A percentile compares a stretch with the other conserved stretches of the same genome.
Evolutionary conservation across 1,140 invertebrate species (phyloP).

Genomic region (Drosophila setifemur): DNA sequence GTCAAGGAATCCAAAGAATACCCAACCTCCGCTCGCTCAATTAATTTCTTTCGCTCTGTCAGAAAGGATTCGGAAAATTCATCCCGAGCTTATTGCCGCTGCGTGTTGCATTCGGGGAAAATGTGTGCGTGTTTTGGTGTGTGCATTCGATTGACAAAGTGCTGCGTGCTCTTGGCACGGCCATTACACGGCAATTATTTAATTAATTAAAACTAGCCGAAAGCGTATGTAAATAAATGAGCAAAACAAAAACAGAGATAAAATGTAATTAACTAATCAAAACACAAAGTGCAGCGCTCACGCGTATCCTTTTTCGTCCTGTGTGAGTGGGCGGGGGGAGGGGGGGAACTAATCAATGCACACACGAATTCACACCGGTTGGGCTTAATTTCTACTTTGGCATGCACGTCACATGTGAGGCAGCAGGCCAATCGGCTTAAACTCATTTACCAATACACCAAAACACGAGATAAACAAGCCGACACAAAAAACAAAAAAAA

Average conservation of each 20-base stretch:
- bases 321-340: background rate
- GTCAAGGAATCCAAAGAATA: constrained; percentile 11
- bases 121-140: background rate
- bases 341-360: constrained; percentile 64
- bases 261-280: constrained; percentile 78
- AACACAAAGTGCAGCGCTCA: constrained; percentile 50
- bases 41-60: background rate
- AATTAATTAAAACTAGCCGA: constrained; percentile 69
- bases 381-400: constrained; percentile 43
- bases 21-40: background rate
- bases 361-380: constrained; percentile 28
- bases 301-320: background rate
- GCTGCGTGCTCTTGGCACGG: constrained; percentile 2
- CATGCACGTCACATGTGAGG: constrained; percentile 29
- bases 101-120: background rate
- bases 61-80: background rate
- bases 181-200: constrained; percentile 67
- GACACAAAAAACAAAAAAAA: constrained; percentile 17
- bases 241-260: constrained; percentile 65
- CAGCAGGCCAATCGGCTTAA: constrained; percentile 55
- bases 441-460: constrained; percentile 60
- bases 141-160: constrained; percentile 9
- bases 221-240: constrained; percentile 58
- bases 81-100: no score
- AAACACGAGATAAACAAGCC: constrained; percentile 36